These are phyloP conservation scores for Caranx ignobilis DNA, from an alignment of 2,113 vertebrate species.

Conservation along the genomic window DNA sequence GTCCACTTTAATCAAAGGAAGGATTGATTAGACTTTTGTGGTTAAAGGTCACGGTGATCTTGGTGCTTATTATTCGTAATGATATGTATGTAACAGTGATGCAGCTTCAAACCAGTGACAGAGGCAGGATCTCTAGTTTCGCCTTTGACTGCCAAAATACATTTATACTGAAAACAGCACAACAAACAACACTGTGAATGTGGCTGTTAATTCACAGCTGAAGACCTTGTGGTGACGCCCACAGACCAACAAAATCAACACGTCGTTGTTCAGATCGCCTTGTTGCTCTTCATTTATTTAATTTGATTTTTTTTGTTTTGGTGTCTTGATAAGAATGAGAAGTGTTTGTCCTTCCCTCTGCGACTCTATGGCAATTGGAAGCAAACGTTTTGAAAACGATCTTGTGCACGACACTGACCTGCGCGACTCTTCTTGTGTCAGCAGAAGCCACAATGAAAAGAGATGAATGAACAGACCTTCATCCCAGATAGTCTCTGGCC, in stretches of 20 bases:
- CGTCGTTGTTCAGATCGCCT: slow-evolving; percentile 20
- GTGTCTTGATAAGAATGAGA: slow-evolving; percentile 15
- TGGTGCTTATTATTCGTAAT: too few species aligned
- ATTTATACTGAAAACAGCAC: slow-evolving; percentile 17
- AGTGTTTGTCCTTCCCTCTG: not conserved
- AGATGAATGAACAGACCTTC: slow-evolving; percentile 46
- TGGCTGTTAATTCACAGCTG: slow-evolving; percentile 12
- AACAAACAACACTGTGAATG: slow-evolving; percentile 6
- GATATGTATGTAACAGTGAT: too few species aligned
- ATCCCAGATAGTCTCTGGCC: slow-evolving; percentile 24
- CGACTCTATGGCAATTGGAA: not conserved
- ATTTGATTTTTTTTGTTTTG: not conserved
- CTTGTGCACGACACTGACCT: slow-evolving; percentile 14
- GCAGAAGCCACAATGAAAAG: not conserved
- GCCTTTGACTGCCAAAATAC: slow-evolving; percentile 13
- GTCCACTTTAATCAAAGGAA: too few species aligned
- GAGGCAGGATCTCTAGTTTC: too few species aligned
- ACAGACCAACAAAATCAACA: slow-evolving; percentile 13
- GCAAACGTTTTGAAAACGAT: slow-evolving; percentile 18
- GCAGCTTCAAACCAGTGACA: too few species aligned
- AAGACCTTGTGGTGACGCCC: not conserved
- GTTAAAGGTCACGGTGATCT: too few species aligned
- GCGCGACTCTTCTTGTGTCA: slow-evolving; percentile 3
- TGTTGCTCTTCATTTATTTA: too few species aligned
- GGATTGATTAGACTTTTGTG: too few species aligned